Evolutionary conservation across 2,888 invertebrate species (phyloP).

Genomic region (Ichneumon xanthorius): DNA sequence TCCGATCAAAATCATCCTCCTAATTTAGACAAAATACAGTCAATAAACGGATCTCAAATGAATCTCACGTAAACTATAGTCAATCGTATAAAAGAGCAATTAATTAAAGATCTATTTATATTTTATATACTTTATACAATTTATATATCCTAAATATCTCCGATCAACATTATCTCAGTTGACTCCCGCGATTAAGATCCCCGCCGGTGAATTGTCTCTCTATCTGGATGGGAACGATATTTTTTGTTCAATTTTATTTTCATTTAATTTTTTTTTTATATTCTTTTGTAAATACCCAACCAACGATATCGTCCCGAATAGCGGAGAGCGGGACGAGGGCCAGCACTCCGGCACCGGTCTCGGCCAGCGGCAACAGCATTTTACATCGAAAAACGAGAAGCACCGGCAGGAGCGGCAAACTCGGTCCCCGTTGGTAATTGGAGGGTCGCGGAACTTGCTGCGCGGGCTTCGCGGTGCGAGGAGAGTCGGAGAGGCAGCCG

Average conservation of each 20-base stretch:
- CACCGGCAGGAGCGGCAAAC: constrained; percentile 73
- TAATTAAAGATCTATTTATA: constrained; percentile 32
- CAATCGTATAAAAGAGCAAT: constrained; percentile 31
- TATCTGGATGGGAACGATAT: constrained; percentile 30
- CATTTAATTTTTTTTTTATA: background rate
- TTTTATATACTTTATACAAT: constrained; percentile 43
- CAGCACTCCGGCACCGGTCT: constrained; percentile 77
- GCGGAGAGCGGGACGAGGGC: constrained; percentile 65
- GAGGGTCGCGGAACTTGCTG: constrained; percentile 81
- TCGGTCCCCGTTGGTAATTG: constrained; percentile 79
- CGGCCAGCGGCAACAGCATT: constrained; percentile 74
- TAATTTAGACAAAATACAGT: background rate
- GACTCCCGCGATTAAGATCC: constrained; percentile 31
- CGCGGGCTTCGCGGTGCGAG: constrained; percentile 79
- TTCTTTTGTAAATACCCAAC: constrained; percentile 52
- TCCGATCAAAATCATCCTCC: background rate
- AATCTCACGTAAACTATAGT: background rate
- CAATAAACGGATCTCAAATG: background rate
- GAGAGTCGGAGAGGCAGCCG: constrained; percentile 72
- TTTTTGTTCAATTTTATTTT: constrained; percentile 20
- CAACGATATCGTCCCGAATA: constrained; percentile 28
- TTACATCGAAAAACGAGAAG: constrained; percentile 79
- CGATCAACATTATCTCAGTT: constrained; percentile 1
- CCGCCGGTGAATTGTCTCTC: background rate
- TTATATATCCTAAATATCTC: constrained; percentile 33